A percentile compares a stretch with the other conserved stretches of the same genome.
Conservation (phyloP, 2,113 vertebrate species). For the Colaptes auratus region DNA sequence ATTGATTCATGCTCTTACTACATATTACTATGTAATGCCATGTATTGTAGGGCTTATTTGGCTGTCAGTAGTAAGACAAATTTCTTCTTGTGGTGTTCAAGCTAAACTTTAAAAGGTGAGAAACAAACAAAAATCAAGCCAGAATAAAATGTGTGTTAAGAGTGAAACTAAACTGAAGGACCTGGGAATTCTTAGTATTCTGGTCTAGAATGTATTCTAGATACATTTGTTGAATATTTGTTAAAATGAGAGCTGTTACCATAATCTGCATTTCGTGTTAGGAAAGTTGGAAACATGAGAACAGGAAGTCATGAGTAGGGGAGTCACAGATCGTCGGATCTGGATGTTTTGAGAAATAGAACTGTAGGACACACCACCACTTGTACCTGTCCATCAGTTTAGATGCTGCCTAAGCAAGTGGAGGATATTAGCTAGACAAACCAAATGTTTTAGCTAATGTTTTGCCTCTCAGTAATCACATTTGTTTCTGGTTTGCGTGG, state of each 20-base stretch:
- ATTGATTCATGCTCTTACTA: not conserved
- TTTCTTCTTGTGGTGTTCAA: not conserved
- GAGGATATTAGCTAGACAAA: not conserved
- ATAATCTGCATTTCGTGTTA: not conserved
- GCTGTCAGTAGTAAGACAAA: not conserved
- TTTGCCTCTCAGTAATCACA: not conserved
- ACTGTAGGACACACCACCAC: rapidly evolving
- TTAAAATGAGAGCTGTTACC: not conserved
- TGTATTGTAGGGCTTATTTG: not conserved
- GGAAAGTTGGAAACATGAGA: not conserved
- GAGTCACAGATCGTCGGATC: not conserved
- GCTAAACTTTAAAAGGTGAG: not conserved
- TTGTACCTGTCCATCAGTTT: not conserved
- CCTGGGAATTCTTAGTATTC: not conserved
- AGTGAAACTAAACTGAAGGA: not conserved
- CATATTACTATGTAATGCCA: not conserved
- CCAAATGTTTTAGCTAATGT: not conserved
- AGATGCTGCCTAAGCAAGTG: not conserved
- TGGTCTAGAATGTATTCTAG: not conserved
- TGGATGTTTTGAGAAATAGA: not conserved
- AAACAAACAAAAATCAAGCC: not conserved
- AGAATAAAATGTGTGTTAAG: not conserved
- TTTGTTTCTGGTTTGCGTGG: not conserved
- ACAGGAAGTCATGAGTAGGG: not conserved
- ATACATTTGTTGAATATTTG: not conserved